phyloP scores from a whole-genome alignment of 2,113 vertebrate genomes.

The Corvus hawaiiensis region DNA sequence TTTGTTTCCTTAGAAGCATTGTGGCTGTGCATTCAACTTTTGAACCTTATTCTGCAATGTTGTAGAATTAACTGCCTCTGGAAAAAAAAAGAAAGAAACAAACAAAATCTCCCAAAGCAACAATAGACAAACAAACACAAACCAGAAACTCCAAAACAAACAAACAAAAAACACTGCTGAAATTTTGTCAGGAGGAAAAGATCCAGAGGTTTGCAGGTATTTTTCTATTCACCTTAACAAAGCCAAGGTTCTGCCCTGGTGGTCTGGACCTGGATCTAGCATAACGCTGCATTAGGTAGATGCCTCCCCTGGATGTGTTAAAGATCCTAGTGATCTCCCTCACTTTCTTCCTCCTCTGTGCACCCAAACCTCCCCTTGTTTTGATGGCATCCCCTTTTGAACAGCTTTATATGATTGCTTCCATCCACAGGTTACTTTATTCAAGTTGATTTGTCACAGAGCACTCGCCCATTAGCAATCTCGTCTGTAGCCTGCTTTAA shows the following conservation, averaged over 20 bases:
- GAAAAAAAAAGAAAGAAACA: background rate
- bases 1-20: background rate
- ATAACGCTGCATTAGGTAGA: fast-evolving
- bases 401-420: background rate
- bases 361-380: background rate
- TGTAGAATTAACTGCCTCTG: background rate
- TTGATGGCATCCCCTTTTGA: background rate
- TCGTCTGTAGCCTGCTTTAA: constrained; percentile 4
- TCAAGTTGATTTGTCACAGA: constrained; percentile 6
- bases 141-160: background rate
- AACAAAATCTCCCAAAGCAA: background rate
- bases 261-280: background rate
- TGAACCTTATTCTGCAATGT: background rate
- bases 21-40: background rate
- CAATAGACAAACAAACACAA: background rate
- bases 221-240: background rate
- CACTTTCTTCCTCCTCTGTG: background rate
- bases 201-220: background rate
- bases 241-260: background rate
- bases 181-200: background rate
- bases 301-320: background rate
- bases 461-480: constrained; percentile 22
- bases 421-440: background rate
- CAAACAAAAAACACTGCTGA: background rate
- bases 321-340: background rate